Base-by-base conservation (phyloP, 2,797 vertebrate species). In the Syncerus caffer region DNA sequence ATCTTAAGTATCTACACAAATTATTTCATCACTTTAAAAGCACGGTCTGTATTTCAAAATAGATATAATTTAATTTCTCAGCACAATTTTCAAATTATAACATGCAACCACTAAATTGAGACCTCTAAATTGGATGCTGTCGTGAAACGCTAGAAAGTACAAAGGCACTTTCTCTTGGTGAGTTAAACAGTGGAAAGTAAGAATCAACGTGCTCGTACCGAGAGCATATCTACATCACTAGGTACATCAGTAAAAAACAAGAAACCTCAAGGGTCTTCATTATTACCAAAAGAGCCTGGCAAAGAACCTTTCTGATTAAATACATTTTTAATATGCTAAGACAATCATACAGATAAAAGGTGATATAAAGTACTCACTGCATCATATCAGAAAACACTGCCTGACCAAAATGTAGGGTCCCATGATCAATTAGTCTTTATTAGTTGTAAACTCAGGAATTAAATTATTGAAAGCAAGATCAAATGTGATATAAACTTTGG, bases 1-100 rank as follows among this genome's bases (percentile, higher is more conserved):
- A 85, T 86, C 42, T 93, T 85, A 94, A 74, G 53, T 62, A 64
- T 55, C 21, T 85, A n/a, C 29, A 93, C 42, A 95, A 87, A 87
- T 90, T 78, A 91, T 23, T 76, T 78, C 16, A 92, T 88, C 80
- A 96, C 19, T n/a, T 90, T 93, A 96, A 92, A 97, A 93, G 17
- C 23, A 92, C 2, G 9, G n/a, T 82, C 57, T 89, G 58, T 45
- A 38, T 96, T 96, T 88, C 85, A 93, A 95, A 95, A 83, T 29
- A 96, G 84, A 97, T 96, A 95, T 47, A 42, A 88, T 34, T 92
- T 85, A 62, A 97, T 96, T 95, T 19, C n/a, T 62, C 23, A 89
- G 55, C 16, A 95, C 16, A 82, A 85, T 85, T 95, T 95, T 80
- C 83, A 83, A 96, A 97, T 86, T 94, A 95, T 90, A 95, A 96